Base-by-base conservation (phyloP, 2,797 vertebrate genomes). In the Pitangus sulphuratus region DNA sequence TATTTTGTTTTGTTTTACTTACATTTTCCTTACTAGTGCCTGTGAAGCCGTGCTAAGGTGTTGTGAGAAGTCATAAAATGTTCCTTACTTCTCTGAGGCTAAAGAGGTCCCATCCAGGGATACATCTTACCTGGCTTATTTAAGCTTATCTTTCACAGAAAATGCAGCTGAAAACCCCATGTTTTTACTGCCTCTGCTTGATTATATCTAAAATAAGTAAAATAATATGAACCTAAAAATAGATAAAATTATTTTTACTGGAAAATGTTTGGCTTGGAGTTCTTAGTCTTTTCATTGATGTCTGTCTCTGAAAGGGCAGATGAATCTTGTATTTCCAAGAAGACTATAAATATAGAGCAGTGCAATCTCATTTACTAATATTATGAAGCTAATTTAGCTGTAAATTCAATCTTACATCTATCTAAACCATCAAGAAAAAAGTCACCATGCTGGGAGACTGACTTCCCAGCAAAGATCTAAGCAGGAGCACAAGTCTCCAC, bases 291-390 rank as follows among this genome's bases (percentile, higher is more conserved):
- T 81, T 86, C 53, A 37, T 53, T 75, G 87, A 57, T 84, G 56
- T 87, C 79, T 87, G 82, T 21, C 82, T 91, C 24, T 2, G 33
- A 91, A 95, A 96, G 61, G 57, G 61, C 79, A 90, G 50, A 83
- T 65, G 69, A 91, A 81, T 84, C 72, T 92, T 82, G 28, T 65
- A 22, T 96, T 97, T 97, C 89, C 91, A 90, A 95, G 89, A 92
- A 88, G 87, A 61, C 85, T 91, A 81, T 91, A 95, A 94, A 83
- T 91, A 81, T 16, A 92, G 84, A 78, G 50, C 79, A 84, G 82
- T 57, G 71, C 69, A 78, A 9, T 71, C 89, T 93, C 87, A 69
- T 95, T 94, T 92, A 57, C 87, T 95, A 83, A 75, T 86, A 75
- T 84, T 89, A 78, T 68, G 33, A 45, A 93, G 60, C 25, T 71